phyloP scores from a whole-genome alignment of 2,797 vertebrate species.

The Spheniscus humboldti region DNA sequence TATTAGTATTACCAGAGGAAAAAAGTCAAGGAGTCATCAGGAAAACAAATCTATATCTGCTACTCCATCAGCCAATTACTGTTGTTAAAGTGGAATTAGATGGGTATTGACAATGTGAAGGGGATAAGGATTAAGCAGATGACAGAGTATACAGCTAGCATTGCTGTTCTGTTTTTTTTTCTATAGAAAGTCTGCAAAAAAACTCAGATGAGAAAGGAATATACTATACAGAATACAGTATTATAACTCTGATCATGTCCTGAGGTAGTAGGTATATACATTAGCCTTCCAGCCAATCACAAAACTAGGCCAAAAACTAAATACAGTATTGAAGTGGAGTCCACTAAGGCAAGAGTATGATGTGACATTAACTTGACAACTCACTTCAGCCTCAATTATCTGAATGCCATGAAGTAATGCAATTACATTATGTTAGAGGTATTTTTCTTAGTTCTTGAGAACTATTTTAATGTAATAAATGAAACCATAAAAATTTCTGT shows the following conservation, averaged over 20 bases:
- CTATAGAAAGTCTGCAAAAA: conserved; percentile 44
- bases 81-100: conserved; percentile 99
- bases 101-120: conserved; percentile 98
- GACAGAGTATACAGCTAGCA: conserved; percentile 71
- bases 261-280: conserved; percentile 18
- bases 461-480: background rate
- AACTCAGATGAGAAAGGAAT: background rate
- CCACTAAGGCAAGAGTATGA: background rate
- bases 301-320: conserved; percentile 1
- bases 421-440: background rate
- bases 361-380: conserved; percentile 21
- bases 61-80: conserved; percentile 99
- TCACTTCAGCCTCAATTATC: conserved; percentile 34
- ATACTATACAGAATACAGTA: background rate
- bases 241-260: background rate
- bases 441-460: conserved; percentile 8
- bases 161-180: background rate
- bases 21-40: conserved; percentile 99
- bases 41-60: conserved; percentile 99
- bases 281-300: background rate
- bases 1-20: conserved; percentile 99
- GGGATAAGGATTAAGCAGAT: conserved; percentile 84
- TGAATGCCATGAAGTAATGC: background rate
- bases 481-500: background rate
- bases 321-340: background rate